phyloP scores from a whole-genome alignment of 2,113 vertebrate genomes.

The Chaetura pelagica region DNA sequence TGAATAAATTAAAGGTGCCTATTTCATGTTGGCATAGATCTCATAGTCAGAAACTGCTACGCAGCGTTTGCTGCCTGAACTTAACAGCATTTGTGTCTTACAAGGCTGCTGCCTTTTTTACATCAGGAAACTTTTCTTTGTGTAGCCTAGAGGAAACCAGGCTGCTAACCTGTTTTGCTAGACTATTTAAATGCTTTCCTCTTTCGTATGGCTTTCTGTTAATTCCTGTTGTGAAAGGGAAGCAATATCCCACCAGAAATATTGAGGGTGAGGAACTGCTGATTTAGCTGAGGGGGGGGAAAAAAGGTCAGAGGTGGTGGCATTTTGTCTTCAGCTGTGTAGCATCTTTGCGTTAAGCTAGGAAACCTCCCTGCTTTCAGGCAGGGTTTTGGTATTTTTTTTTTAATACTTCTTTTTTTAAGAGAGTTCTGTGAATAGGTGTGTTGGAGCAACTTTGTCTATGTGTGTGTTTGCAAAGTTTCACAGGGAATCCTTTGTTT shows the following conservation, averaged over 20 bases:
- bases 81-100: not conserved
- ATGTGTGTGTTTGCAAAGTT: not conserved
- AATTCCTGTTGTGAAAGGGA: not conserved
- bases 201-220: not conserved
- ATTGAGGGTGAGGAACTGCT: not conserved
- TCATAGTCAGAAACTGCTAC: not conserved
- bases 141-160: not conserved
- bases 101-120: not conserved
- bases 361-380: not conserved
- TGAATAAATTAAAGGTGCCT: conserved; percentile 20
- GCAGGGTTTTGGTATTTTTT: not conserved
- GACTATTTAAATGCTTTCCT: not conserved
- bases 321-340: not conserved
- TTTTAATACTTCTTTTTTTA: not conserved
- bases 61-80: not conserved
- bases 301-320: not conserved
- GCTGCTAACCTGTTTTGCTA: not conserved
- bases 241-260: not conserved
- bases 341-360: not conserved
- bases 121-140: not conserved
- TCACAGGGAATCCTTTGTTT: not conserved
- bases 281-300: not conserved
- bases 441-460: not conserved
- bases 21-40: not conserved
- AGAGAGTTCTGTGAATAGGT: not conserved